Evolutionary conservation across 2,888 invertebrate species (phyloP).

Genomic region (Agriopis leucophaearia): DNA sequence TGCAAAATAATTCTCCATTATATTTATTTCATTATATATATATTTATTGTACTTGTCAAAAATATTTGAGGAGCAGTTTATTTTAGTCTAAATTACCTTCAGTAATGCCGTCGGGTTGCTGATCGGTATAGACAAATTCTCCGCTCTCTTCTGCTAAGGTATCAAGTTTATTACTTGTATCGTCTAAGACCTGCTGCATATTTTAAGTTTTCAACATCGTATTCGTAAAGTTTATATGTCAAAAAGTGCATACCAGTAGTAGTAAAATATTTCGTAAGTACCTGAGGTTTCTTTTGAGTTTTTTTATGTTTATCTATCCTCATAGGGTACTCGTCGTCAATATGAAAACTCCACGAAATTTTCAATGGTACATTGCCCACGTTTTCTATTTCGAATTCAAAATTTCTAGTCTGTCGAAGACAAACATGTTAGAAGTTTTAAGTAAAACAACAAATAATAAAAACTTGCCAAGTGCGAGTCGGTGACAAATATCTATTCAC

Average conservation of each 20-base stretch:
- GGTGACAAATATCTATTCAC: too few relatives aligned
- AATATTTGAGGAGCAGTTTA: neutral
- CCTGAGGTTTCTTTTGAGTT: slow-evolving; percentile 42
- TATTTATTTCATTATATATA: too few relatives aligned
- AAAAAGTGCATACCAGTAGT: neutral
- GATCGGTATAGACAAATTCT: slow-evolving; percentile 3
- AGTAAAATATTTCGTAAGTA: neutral
- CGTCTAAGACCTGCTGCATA: slow-evolving; percentile 9
- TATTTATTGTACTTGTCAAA: neutral
- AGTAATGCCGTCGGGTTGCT: neutral
- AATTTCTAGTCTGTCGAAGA: slow-evolving; percentile 63
- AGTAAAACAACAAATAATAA: too few relatives aligned
- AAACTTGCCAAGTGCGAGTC: too few relatives aligned
- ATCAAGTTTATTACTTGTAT: neutral
- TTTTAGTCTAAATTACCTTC: slow-evolving; percentile 14
- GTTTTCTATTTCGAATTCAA: slow-evolving; percentile 71
- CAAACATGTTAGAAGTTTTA: too few relatives aligned
- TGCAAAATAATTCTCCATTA: slow-evolving; percentile 39
- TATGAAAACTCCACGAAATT: slow-evolving; percentile 71
- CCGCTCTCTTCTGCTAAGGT: neutral
- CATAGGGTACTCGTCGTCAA: slow-evolving; percentile 76
- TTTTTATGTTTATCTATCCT: slow-evolving; percentile 63
- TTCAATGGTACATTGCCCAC: slow-evolving; percentile 74
- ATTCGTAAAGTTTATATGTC: too few relatives aligned
- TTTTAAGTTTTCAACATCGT: neutral